Base-by-base conservation (phyloP, 2,888 invertebrate species). In the Bursaphelenchus okinawaensis region DNA sequence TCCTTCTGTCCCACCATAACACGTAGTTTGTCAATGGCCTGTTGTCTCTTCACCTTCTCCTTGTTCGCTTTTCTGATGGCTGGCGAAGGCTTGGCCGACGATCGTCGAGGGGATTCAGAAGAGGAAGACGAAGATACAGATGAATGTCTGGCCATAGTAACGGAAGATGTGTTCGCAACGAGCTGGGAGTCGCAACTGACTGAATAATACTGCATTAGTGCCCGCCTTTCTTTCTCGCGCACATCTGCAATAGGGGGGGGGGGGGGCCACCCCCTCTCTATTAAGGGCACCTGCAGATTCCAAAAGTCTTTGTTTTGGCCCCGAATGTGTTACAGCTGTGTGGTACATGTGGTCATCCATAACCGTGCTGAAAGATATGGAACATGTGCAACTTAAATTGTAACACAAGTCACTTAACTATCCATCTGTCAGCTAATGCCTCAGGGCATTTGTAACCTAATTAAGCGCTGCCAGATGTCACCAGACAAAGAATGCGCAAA, bases 1-100 rank as follows among this genome's bases (percentile, higher is more conserved):
- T 50, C 50, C 22, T 59, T 40, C 19, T 40, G 20, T 24, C 59
- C 59, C 16, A 59, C 59, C 59, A 59, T 59, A 19, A 40, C 31
- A 29, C 59, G 27, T 9, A 59, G 31, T 22, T 50, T 29, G 22
- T 59, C 59, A 28, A 59, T 23, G n/a, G 59, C 31, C 40, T 50
- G 28, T 40, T 27, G 31, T 40, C 40, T 28, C 50, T 59, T 23
- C 29, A 24, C 22, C 27, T 31, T 27, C 24, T 59, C 23, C 22
- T 50, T 29, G 20, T 40, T 59, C 16, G 23, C 8, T 23, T 59
- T 59, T 9, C 23, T 27, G 59, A 29, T 31, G 52, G 31, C 19
- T 23, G 19, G 19, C 24, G 31, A 7, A 56, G 31, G 12, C 22
- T 19, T 56, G 7, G 24, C 26, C 9, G 56, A 56, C 22, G 56